Evolutionary conservation across 2,113 vertebrate species (phyloP), one percentile per base, ranked within the genome.

Genomic region (Nestor notabilis): DNA sequence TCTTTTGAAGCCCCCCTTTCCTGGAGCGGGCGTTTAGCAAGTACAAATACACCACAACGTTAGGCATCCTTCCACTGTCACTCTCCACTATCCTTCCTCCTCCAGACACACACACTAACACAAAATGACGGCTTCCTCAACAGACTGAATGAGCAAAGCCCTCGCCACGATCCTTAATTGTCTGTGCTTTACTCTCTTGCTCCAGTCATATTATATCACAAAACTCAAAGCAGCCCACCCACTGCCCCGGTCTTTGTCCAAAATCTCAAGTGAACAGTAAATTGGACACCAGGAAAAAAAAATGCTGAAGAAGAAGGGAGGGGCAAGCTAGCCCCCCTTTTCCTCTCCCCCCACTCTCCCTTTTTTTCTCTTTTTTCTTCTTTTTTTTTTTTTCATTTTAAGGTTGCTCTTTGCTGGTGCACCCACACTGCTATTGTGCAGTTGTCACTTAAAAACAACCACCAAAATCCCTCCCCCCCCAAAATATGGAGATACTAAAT

Each of bases 71-170:
- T 96, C 93, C 89, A 68, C 90, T 92, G 95, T 93, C 93, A 96
- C 61, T 96, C 84, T 90, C 83, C 78, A 76, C 94, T 82, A 78
- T 64, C 96, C 89, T 95, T 96, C 94, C 91, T 94, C 96, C 78
- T 84, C 82, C 81, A 92, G 94, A 94, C 94, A 69, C 75, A 7
- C 81, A 39, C 89, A 33, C 92, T 91, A 96, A 97, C 91, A 95
- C 94, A 97, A 98, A 96, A 98, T 97, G 97, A 97, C 72, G 97
- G 96, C 95, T 97, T 94, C 95, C 96, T 96, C 89, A 60, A 75
- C 95, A 95, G 83, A 74, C 92, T 89, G 94, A 86, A 96, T 90
- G 93, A 97, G 96, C 93, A 90, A 89, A 94, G 83, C 94, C 93
- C 94, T 96, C 28, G 47, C 66, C 9, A 74, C 33, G 75, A 68